A percentile compares a stretch with the other conserved stretches of the same genome.
These are phyloP conservation scores for Gryllus longicercus DNA, from an alignment of 2,888 invertebrate genomes.

Conservation along the genomic window DNA sequence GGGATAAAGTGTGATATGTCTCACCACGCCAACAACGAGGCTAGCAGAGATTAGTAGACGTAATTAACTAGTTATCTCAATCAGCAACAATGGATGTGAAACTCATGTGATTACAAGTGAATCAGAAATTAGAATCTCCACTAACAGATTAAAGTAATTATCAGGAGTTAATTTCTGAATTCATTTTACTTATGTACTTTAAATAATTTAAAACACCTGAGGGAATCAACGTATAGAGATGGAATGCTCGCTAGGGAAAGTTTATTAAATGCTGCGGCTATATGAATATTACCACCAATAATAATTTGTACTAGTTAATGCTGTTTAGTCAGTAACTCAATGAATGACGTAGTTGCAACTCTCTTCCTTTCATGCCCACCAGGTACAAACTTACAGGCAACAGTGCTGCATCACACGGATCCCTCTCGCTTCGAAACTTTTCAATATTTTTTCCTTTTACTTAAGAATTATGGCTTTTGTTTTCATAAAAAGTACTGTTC, in stretches of 20 bases:
- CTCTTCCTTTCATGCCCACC: too few species aligned
- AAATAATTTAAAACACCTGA: not conserved
- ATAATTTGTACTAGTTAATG: not conserved
- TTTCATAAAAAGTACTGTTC: too few species aligned
- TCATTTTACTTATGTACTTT: not conserved
- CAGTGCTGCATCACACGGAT: too few species aligned
- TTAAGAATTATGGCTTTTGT: too few species aligned
- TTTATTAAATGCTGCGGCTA: slow-evolving; percentile 4
- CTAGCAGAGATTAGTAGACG: too few species aligned
- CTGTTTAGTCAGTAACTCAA: not conserved
- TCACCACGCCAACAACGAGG: too few species aligned
- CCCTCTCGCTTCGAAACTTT: too few species aligned
- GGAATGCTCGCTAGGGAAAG: not conserved
- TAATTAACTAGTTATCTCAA: not conserved
- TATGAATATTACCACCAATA: slow-evolving; percentile 17
- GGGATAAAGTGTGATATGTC: too few species aligned
- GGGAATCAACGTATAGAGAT: slow-evolving; percentile 2
- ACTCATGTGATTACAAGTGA: not conserved
- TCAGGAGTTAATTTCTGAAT: not conserved
- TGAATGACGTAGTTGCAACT: not conserved
- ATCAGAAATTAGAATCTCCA: not conserved
- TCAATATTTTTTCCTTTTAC: too few species aligned
- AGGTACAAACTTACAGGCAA: too few species aligned
- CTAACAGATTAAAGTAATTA: not conserved
- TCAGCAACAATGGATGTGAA: not conserved